Conservation (phyloP, 2,797 vertebrate species). For the Megalops cyprinoides region DNA sequence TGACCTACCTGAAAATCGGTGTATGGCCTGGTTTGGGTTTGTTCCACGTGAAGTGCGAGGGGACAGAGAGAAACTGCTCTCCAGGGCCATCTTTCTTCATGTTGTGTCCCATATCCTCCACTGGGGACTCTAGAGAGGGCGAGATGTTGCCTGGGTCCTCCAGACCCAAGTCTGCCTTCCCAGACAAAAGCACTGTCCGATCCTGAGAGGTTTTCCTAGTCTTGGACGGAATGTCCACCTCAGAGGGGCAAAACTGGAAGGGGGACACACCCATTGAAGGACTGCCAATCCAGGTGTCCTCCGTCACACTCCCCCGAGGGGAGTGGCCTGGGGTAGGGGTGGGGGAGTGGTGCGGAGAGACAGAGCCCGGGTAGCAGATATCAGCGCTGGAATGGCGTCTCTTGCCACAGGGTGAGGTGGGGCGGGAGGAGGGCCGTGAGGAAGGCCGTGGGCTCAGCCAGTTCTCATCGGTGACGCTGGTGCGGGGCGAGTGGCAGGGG, state of each 20-base stretch:
- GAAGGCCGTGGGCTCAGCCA: constrained; percentile 95
- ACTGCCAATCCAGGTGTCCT: constrained; percentile 90
- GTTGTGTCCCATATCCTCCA: constrained; percentile 83
- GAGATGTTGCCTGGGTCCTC: constrained; percentile 88
- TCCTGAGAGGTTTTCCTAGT: constrained; percentile 97
- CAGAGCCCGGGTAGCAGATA: constrained; percentile 87
- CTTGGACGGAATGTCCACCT: constrained; percentile 95
- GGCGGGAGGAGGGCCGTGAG: constrained; percentile 93
- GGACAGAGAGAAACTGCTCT: constrained; percentile 96
- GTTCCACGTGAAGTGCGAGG: constrained; percentile 97
- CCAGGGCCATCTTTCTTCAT: constrained; percentile 90
- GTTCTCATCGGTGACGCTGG: constrained; percentile 96
- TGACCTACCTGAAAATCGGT: constrained; percentile 93
- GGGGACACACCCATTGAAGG: constrained; percentile 82
- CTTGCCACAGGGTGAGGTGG: constrained; percentile 95
- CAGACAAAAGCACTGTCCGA: constrained; percentile 81
- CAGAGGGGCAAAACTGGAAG: constrained; percentile 90
- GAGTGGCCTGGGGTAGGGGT: constrained; percentile 92
- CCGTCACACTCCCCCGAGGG: constrained; percentile 92
- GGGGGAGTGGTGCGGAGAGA: constrained; percentile 95
- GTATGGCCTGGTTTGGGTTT: constrained; percentile 98
- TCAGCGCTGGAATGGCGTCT: constrained; percentile 96
- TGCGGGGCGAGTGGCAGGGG: constrained; percentile 94
- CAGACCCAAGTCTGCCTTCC: constrained; percentile 84
- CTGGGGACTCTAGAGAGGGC: constrained; percentile 83